Percentiles rank a stretch among this genome's conserved stretches.
These are phyloP conservation scores for Sebastes schlegelii DNA, from an alignment of 2,113 vertebrate genomes.

Conservation along the genomic window DNA sequence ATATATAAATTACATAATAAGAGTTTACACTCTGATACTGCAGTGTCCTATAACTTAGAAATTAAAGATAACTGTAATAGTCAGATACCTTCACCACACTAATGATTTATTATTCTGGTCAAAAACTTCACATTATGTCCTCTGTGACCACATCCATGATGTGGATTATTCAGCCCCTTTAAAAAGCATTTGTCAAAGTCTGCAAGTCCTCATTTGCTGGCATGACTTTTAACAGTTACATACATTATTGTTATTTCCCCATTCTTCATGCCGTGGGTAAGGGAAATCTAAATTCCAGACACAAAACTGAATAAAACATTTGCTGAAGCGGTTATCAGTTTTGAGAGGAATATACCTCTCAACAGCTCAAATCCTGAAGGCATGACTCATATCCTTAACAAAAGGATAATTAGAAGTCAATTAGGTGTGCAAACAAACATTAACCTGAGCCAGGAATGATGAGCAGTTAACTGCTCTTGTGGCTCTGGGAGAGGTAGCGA, in stretches of 20 bases:
- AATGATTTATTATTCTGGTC: background rate
- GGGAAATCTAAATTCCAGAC: background rate
- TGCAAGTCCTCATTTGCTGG: conserved; percentile 7
- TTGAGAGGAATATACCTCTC: background rate
- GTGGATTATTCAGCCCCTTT: conserved; percentile 3
- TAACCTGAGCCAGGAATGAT: conserved; percentile 51
- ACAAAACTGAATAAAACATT: background rate
- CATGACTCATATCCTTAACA: conserved; percentile 35
- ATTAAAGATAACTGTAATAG: background rate
- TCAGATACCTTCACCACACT: background rate
- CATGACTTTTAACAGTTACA: background rate
- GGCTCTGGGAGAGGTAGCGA: conserved; percentile 42
- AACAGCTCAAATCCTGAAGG: conserved; percentile 13
- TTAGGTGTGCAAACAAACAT: conserved; percentile 64
- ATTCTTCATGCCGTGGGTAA: background rate
- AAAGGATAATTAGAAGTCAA: conserved; percentile 54
- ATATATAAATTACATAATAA: background rate
- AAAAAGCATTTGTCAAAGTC: background rate
- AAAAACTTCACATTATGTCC: background rate
- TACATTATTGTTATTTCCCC: background rate
- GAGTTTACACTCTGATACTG: background rate
- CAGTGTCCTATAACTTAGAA: background rate
- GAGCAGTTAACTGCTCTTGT: conserved; percentile 49
- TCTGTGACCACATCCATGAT: background rate
- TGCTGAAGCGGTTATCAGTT: background rate